Evolutionary conservation across 1,140 invertebrate genomes (phyloP).

Genomic region (Gyrodactylus bullatarudis): DNA sequence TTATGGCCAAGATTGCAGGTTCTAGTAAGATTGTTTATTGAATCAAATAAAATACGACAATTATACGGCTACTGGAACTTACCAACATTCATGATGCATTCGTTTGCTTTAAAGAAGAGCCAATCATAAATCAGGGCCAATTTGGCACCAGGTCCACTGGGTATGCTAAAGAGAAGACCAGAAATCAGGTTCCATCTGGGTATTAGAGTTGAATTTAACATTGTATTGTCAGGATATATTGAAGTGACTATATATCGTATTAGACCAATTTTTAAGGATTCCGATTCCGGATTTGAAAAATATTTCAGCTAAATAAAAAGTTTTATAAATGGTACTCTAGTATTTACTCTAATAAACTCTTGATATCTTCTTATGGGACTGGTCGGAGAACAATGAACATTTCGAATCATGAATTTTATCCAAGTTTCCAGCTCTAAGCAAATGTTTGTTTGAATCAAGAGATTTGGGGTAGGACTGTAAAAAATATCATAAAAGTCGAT

Average conservation of each 20-base stretch:
- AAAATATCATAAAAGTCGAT: not conserved
- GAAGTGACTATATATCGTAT: not conserved
- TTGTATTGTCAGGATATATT: conserved; percentile 4
- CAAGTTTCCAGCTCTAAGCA: not conserved
- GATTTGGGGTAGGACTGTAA: not conserved
- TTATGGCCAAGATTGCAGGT: conserved; percentile 1
- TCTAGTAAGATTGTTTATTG: not conserved
- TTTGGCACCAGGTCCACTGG: conserved; percentile 63
- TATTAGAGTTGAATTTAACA: not conserved
- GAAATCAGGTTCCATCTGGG: not conserved
- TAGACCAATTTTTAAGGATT: not conserved
- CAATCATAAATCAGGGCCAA: conserved; percentile 82
- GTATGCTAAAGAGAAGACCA: not conserved
- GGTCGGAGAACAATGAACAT: not conserved
- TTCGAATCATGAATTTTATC: not conserved
- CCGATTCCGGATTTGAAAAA: not conserved
- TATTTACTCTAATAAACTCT: not conserved
- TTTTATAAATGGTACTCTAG: not conserved
- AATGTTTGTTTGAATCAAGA: not conserved
- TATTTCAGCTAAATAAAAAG: not conserved
- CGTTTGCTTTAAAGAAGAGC: conserved; percentile 69
- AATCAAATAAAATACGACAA: not conserved
- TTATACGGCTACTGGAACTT: not conserved
- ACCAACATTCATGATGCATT: conserved; percentile 34
- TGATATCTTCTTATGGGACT: not conserved